Conservation (phyloP, 1,140 invertebrate genomes). For the Zaprionus kolodkinae region DNA sequence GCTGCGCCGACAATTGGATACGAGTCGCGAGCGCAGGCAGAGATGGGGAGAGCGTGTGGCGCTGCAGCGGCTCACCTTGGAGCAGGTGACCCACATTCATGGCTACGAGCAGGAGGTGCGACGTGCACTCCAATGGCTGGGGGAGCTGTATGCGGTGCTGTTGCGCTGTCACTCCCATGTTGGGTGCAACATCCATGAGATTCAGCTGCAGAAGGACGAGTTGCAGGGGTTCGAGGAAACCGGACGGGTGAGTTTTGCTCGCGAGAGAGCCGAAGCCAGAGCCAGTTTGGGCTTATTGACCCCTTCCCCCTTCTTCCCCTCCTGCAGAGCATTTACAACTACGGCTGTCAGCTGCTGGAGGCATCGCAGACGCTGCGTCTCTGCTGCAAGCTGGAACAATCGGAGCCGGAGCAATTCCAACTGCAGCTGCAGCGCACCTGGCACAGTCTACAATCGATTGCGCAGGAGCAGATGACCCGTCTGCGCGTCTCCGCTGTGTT, state of each 20-base stretch:
- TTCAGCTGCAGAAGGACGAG: conserved; percentile 90
- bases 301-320: neutral
- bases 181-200: conserved; percentile 89
- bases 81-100: conserved; percentile 90
- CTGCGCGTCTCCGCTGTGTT: conserved; percentile 91
- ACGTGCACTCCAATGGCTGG: conserved; percentile 90
- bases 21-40: conserved; percentile 87
- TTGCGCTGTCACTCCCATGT: conserved; percentile 89
- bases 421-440: conserved; percentile 88
- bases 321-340: conserved; percentile 90
- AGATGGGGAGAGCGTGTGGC: conserved; percentile 89
- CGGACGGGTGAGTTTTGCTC: conserved; percentile 86
- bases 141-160: conserved; percentile 90
- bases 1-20: conserved; percentile 88
- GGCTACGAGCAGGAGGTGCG: conserved; percentile 91
- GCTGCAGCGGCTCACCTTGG: conserved; percentile 90
- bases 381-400: conserved; percentile 87
- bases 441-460: conserved; percentile 89
- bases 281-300: conserved; percentile 18
- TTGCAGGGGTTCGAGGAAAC: conserved; percentile 91
- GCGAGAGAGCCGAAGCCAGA: conserved; percentile 5
- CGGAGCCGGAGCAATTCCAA: conserved; percentile 62
- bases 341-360: conserved; percentile 90
- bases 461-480: conserved; percentile 91
- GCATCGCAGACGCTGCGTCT: conserved; percentile 90